Evolutionary conservation across 1,140 invertebrate species (phyloP).

Genomic region (Microplitis demolitor): DNA sequence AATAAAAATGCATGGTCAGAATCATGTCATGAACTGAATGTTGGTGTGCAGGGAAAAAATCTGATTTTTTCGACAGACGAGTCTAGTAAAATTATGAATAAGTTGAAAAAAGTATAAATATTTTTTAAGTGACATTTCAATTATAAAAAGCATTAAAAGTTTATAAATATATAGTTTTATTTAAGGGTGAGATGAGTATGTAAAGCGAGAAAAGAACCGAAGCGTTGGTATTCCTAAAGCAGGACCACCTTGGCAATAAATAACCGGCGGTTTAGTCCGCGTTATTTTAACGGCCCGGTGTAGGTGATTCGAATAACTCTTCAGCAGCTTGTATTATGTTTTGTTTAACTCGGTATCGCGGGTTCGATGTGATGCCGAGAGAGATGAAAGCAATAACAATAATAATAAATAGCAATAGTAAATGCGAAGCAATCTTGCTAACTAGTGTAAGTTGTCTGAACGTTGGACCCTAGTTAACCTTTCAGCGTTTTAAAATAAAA

Average conservation of each 20-base stretch:
- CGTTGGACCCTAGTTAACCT: constrained; percentile 58
- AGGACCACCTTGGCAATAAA: constrained; percentile 62
- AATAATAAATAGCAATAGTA: no score
- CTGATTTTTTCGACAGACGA: no score
- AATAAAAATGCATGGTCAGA: no score
- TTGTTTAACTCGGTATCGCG: constrained; percentile 1
- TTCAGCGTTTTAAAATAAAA: constrained; percentile 24
- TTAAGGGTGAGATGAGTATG: background rate
- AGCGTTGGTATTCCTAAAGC: constrained; percentile 49
- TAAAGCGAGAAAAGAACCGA: background rate
- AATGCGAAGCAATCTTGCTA: constrained; percentile 52
- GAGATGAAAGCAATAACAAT: no score
- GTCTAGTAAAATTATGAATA: no score
- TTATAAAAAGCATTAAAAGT: background rate
- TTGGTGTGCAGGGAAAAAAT: no score
- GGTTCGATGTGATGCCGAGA: background rate
- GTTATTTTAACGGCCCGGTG: constrained; percentile 54
- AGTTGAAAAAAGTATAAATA: background rate
- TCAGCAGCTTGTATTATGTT: background rate
- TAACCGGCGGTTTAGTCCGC: constrained; percentile 58
- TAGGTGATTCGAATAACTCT: constrained; percentile 53
- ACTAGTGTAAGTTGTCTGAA: constrained; percentile 46
- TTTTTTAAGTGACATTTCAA: no score
- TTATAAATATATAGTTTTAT: background rate
- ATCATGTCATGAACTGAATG: no score